Evolutionary conservation across 1,140 invertebrate genomes (phyloP).

Genomic region (Bombus waltoni): DNA sequence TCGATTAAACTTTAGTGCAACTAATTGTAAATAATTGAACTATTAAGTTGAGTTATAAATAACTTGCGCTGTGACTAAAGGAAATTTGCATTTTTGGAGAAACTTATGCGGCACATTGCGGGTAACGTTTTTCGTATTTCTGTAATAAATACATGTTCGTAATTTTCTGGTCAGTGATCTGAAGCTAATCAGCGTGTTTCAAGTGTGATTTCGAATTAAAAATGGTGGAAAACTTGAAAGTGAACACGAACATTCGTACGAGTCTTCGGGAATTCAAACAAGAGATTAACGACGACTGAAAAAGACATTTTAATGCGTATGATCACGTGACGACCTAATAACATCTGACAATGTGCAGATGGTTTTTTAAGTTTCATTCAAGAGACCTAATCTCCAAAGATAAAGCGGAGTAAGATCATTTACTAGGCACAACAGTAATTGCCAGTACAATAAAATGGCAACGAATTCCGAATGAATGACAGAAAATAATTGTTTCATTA

Average conservation of each 20-base stretch:
- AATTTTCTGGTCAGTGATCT: neutral
- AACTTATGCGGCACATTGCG: neutral
- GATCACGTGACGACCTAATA: neutral
- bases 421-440: no score
- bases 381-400: neutral
- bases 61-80: neutral
- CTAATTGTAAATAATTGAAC: slow-evolving; percentile 8
- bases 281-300: neutral
- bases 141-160: neutral
- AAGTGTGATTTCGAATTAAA: neutral
- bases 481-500: neutral
- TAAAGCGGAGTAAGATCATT: neutral
- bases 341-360: neutral
- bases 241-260: no score
- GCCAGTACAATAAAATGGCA: no score
- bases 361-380: no score
- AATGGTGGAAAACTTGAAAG: neutral
- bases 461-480: no score
- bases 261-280: no score
- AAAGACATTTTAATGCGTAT: neutral
- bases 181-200: neutral
- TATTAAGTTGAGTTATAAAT: neutral
- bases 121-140: neutral
- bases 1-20: neutral
- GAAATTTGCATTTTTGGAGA: neutral